Evolutionary conservation across 2,888 invertebrate species (phyloP).

Genomic region (Laothoe populi): DNA sequence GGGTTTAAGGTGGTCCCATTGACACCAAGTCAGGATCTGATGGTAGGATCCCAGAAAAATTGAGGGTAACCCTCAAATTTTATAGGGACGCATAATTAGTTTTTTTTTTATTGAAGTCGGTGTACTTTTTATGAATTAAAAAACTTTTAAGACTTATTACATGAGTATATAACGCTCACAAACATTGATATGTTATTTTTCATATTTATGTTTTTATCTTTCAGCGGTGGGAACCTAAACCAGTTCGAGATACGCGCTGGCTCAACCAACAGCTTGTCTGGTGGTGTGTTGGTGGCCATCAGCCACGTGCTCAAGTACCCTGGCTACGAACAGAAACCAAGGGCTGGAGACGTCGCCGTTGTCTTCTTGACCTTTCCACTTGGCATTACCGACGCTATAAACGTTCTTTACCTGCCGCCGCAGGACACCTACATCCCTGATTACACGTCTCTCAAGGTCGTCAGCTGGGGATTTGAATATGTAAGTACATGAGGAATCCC

Average conservation of each 20-base stretch:
- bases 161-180: no score
- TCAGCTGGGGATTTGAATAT: constrained; percentile 67
- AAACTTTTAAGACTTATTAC: no score
- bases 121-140: no score
- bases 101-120: no score
- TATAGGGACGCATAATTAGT: no score
- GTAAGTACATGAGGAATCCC: constrained; percentile 57
- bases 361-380: constrained; percentile 41
- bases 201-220: background rate
- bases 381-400: constrained; percentile 43
- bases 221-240: constrained; percentile 49
- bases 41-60: no score
- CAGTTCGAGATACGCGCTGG: constrained; percentile 60
- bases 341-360: constrained; percentile 55
- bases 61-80: no score
- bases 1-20: no score
- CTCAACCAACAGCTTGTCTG: constrained; percentile 56
- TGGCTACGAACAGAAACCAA: constrained; percentile 48
- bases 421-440: constrained; percentile 48
- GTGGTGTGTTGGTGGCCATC: constrained; percentile 48
- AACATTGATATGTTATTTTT: no score
- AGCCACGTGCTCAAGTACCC: constrained; percentile 49
- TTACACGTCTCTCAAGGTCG: constrained; percentile 46
- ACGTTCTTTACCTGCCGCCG: constrained; percentile 56
- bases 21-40: no score